Evolutionary conservation across 1,140 invertebrate genomes (phyloP).

Genomic region (Battus philenor): DNA sequence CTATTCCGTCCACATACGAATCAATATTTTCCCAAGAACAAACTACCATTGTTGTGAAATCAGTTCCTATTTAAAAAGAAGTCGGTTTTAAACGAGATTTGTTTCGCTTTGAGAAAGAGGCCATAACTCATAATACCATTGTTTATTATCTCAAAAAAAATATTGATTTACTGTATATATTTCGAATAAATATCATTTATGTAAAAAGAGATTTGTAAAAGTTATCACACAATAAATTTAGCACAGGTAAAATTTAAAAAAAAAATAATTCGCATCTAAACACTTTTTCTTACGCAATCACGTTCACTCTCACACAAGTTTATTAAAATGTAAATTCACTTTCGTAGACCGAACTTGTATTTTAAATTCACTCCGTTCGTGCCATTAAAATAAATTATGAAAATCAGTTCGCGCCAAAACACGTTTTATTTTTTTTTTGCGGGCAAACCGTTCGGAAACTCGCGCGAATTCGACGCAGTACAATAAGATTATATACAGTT

Average conservation of each 20-base stretch:
- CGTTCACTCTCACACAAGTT: slow-evolving; percentile 60
- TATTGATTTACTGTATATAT: background rate
- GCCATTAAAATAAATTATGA: slow-evolving; percentile 28
- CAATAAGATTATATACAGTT: slow-evolving; percentile 58
- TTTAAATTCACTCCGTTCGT: slow-evolving; percentile 24
- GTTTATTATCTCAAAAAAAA: too few species aligned
- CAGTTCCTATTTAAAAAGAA: slow-evolving; percentile 24
- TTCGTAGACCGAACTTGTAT: slow-evolving; percentile 55
- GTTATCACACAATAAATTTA: slow-evolving; percentile 20
- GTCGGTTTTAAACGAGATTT: background rate
- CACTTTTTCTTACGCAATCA: slow-evolving; percentile 60
- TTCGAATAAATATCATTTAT: background rate
- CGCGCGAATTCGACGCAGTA: slow-evolving; percentile 22
- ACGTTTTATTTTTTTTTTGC: slow-evolving; percentile 29
- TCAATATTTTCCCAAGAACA: slow-evolving; percentile 20
- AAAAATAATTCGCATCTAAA: slow-evolving; percentile 30
- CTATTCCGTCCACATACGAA: slow-evolving; percentile 23
- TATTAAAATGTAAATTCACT: slow-evolving; percentile 61
- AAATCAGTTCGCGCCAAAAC: slow-evolving; percentile 38
- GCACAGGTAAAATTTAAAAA: too few species aligned
- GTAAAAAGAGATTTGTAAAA: slow-evolving; percentile 7
- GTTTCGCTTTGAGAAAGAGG: slow-evolving; percentile 3
- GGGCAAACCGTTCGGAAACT: slow-evolving; percentile 19
- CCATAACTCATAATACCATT: slow-evolving; percentile 8
- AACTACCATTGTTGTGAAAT: slow-evolving; percentile 20